Evolutionary conservation across 2,797 vertebrate species (phyloP).

Genomic region (Adrianichthys oophorus): DNA sequence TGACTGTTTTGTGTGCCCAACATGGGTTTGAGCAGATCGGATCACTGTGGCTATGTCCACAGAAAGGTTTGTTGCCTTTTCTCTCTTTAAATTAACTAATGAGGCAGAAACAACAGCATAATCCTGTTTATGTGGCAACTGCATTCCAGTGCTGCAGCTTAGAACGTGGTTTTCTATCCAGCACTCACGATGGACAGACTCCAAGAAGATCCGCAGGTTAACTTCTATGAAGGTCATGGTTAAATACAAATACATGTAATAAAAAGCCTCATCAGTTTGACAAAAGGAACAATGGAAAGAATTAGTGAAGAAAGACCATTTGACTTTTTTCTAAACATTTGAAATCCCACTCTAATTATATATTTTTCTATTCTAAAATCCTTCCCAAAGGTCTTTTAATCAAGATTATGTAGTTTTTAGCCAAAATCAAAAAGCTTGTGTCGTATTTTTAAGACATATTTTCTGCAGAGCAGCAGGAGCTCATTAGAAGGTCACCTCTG

Average conservation of each 20-base stretch:
- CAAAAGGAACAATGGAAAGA: not conserved
- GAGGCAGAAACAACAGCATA: constrained; percentile 45
- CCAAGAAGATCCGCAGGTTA: constrained; percentile 16
- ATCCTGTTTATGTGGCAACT: constrained; percentile 48
- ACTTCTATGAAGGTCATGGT: constrained; percentile 11
- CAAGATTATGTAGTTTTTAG: no score
- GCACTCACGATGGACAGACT: constrained; percentile 3
- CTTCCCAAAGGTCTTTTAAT: no score
- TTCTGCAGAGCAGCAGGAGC: no score
- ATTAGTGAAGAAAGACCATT: not conserved
- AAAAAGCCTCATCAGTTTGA: no score
- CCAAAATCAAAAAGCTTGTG: no score
- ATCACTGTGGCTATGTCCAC: constrained; percentile 46
- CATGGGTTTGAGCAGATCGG: constrained; percentile 3
- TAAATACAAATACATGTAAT: not conserved
- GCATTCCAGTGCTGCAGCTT: constrained; percentile 56
- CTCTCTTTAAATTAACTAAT: constrained; percentile 52
- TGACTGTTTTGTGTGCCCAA: not conserved
- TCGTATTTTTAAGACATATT: no score
- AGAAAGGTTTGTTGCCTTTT: constrained; percentile 47
- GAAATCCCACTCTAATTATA: no score
- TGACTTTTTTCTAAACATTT: not conserved
- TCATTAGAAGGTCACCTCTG: no score
- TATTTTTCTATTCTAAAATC: no score
- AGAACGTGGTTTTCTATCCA: constrained; percentile 43